These are phyloP conservation scores for Chamaetylas fuelleborni DNA, from an alignment of 2,113 vertebrate genomes.

Conservation along the genomic window DNA sequence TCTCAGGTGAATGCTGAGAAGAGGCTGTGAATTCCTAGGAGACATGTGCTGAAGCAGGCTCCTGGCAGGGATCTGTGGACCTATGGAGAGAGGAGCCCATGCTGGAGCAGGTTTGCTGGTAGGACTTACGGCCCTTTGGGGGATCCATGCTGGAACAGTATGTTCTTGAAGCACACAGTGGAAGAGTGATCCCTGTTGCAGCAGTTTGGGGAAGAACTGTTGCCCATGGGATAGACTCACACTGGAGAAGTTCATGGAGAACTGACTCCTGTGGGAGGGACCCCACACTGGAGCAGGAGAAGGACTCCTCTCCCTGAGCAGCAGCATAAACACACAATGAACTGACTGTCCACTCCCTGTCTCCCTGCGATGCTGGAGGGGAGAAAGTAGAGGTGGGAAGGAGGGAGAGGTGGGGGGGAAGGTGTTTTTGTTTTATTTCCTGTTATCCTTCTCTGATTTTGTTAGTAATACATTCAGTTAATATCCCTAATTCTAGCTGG, in stretches of 20 bases:
- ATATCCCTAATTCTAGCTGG: not conserved
- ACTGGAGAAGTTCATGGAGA: not conserved
- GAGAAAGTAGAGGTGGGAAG: not conserved
- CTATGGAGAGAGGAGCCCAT: not conserved
- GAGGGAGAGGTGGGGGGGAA: not conserved
- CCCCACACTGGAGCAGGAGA: not conserved
- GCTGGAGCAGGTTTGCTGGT: not conserved
- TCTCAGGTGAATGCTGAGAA: not conserved
- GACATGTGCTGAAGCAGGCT: not conserved
- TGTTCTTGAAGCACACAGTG: not conserved
- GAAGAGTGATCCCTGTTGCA: not conserved
- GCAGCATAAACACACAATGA: not conserved
- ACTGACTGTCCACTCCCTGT: too few relatives aligned
- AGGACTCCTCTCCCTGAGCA: not conserved
- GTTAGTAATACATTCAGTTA: not conserved
- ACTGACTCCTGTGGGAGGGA: not conserved
- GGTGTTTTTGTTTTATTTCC: not conserved
- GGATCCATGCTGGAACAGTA: not conserved
- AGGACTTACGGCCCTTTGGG: not conserved
- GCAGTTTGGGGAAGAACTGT: not conserved
- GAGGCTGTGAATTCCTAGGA: not conserved
- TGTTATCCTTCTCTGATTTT: not conserved
- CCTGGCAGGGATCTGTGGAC: not conserved
- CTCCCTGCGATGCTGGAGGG: not conserved
- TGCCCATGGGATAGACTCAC: not conserved